Percentiles rank a stretch among this genome's conserved stretches.
These are phyloP conservation scores for Triplophysa siluroides DNA, from an alignment of 2,113 vertebrate species.

Conservation along the genomic window DNA sequence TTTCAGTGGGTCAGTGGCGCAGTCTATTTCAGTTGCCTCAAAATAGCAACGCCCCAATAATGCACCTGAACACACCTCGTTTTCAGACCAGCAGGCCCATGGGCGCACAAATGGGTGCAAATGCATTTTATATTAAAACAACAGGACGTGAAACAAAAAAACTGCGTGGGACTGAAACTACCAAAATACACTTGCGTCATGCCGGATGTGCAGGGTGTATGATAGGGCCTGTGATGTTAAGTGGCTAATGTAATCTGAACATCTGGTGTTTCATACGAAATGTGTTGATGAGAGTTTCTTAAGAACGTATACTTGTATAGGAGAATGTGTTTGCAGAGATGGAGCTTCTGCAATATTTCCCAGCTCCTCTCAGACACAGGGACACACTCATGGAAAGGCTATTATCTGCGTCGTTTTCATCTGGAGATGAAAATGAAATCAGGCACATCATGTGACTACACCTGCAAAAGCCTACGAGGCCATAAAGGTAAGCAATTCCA, in stretches of 20 bases:
- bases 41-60: too few species aligned
- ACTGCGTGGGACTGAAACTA: too few species aligned
- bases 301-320: constrained; percentile 55
- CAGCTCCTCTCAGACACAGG: constrained; percentile 56
- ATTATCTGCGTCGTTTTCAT: constrained; percentile 73
- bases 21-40: too few species aligned
- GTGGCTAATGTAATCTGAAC: neutral
- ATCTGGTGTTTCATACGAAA: neutral
- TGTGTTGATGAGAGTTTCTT: neutral
- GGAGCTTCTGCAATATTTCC: constrained; percentile 75
- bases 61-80: too few species aligned
- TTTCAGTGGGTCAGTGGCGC: too few species aligned
- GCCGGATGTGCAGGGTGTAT: too few species aligned
- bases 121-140: too few species aligned
- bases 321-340: constrained; percentile 75
- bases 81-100: too few species aligned
- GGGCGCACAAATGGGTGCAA: neutral
- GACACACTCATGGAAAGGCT: constrained; percentile 74
- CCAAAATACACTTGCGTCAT: too few species aligned
- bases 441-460: constrained; percentile 73
- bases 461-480: constrained; percentile 75
- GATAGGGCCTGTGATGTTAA: too few species aligned
- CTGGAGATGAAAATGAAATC: constrained; percentile 75
- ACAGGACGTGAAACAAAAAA: too few species aligned
- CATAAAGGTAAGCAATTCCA: constrained; percentile 65